Base-by-base conservation (phyloP, 2,888 invertebrate genomes). In the Netelia virgata region DNA sequence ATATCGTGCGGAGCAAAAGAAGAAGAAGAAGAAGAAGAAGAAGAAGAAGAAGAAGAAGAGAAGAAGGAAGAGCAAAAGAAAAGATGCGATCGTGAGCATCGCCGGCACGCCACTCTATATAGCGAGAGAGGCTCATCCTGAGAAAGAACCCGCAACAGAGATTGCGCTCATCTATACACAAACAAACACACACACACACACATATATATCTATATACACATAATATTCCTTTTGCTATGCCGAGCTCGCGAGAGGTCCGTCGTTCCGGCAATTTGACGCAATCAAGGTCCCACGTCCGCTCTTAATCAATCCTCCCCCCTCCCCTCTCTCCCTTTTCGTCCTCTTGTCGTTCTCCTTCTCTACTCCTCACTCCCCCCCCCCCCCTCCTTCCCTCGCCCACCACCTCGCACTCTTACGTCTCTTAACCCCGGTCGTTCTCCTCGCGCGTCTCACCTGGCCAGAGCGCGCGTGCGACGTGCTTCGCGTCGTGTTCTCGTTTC, bases 351-450 rank as follows among this genome's bases (percentile, higher is more conserved):
- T 82, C 78, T 88, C 84, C 84, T 82, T 20, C 75, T 69, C 1
- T 57, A 55, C 14, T 18, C n/a, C 53, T 72, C 75, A 10, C 53
- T 72, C 75, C 87, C 82, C 87, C 86, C 28, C 87, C 86, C 86
- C 89, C 89, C 91, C 91, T 90, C 28, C 61, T 11, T 18, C 41
- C 74, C 53, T 92, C 92, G 92, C 92, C 88, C 88, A 92, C 92
- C 92, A 92, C 92, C 88, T 92, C 92, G 92, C 92, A 91, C 88
- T 88, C 50, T 50, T 23, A 23, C 23, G 23, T 23, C 50, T 50
- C 50, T 11, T 50, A 14, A n/a, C 55, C 55, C 16, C 8, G n/a
- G 55, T 55, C 16, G 55, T 18, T 57, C 55, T 57, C 16, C 55
- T 16, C 16, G 9, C 18, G 18, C 16, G 55, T 16, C 61, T 23